Evolutionary conservation across 2,888 invertebrate species (phyloP), one percentile per base, ranked within the genome.

Genomic region (Hedya salicella): DNA sequence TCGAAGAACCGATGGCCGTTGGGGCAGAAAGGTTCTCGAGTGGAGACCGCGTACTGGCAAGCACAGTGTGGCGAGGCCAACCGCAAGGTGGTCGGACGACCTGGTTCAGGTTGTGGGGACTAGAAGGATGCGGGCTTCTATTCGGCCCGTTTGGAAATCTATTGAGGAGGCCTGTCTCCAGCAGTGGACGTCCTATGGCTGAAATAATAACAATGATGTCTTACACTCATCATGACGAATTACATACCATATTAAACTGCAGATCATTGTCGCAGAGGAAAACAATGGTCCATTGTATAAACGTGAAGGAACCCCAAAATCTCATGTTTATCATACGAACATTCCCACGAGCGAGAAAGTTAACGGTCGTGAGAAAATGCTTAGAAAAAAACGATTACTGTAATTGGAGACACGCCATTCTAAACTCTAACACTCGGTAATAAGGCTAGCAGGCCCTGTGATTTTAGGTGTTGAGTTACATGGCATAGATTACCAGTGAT

Each of bases 291-390:
- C 21, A 40, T 60, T 30, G n/a, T n/a, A n/a, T n/a, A 49, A 32
- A 44, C 17, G 25, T 30, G 53, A 48, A 19, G 53, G 60, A 53
- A 46, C 65, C 40, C 65, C 30, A 66, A 65, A 52, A 60, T 60
- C 46, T 14, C 60, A 54, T 60, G 52, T 60, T 53, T 60, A 66
- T 32, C 56, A 49, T 62, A 65, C n/a, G 42, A 56, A 57, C 49
- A 53, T 53, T 66, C 65, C 60, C 65, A 66, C 60, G 60, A n/a
- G 40, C 16, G 60, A 66, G 65, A 60, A 66, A 66, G 65, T 48
- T 53, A 60, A 56, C 48, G 59, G 65, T 60, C 65, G 65, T 66
- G 65, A 66, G 65, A 66, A 49, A 48, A 60, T 46, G 52, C 52
- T 53, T 60, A 60, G 60, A 66, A 66, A 60, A 66, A 66, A 19